phyloP scores from a whole-genome alignment of 2,888 invertebrate genomes.

The Caenorhabditis zanzibari region DNA sequence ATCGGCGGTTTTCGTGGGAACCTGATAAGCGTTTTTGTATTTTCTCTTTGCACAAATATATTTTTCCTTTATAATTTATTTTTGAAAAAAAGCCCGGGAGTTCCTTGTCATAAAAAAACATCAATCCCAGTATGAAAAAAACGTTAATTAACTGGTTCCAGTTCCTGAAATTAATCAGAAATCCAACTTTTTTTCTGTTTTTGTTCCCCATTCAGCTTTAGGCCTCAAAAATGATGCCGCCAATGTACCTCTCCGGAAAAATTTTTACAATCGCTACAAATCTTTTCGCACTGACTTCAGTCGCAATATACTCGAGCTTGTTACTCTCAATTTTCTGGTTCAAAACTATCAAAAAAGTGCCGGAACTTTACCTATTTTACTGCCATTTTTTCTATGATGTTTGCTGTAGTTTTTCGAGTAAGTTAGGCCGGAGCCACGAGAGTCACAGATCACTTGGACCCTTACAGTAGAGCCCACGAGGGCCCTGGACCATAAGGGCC shows the following conservation, averaged over 20 bases:
- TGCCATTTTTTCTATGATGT: neutral
- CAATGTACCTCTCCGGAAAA: neutral
- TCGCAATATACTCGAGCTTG: neutral
- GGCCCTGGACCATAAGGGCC: too few species aligned
- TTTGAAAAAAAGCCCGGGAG: too few species aligned
- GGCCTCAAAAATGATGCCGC: neutral
- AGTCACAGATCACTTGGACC: neutral
- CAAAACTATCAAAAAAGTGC: constrained; percentile 1
- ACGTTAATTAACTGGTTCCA: too few species aligned
- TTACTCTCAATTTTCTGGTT: neutral
- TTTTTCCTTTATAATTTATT: too few species aligned
- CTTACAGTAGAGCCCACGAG: neutral
- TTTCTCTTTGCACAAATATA: too few species aligned
- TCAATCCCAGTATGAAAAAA: too few species aligned
- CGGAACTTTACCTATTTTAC: neutral
- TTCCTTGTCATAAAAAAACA: too few species aligned
- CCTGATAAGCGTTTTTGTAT: too few species aligned
- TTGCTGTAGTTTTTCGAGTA: neutral
- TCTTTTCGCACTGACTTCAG: neutral
- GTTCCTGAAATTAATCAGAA: too few species aligned
- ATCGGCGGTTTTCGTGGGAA: neutral
- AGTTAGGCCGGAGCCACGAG: too few species aligned
- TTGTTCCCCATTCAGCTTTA: too few species aligned
- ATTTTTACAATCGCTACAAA: neutral
- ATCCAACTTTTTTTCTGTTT: too few species aligned